phyloP scores from a whole-genome alignment of 2,888 invertebrate species.

The Cetonia aurata region DNA sequence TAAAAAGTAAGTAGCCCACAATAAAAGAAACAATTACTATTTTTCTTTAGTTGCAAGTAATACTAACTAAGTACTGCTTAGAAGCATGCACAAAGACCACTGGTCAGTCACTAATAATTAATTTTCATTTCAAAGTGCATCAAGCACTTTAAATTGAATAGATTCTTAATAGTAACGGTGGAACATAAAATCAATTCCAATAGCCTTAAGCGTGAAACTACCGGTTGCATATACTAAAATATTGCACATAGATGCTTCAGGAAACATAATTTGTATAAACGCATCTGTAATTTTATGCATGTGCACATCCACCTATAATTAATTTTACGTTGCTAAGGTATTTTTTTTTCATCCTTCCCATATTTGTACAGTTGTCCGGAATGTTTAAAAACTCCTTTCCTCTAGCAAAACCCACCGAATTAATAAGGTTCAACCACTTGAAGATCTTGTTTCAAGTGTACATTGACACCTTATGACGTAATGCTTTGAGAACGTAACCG shows the following conservation, averaged over 20 bases:
- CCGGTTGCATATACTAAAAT: too few relatives aligned
- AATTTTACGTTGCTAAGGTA: too few relatives aligned
- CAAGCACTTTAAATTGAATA: neutral
- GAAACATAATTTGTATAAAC: too few relatives aligned
- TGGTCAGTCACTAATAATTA: neutral
- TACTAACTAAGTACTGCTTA: too few relatives aligned
- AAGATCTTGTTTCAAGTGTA: conserved; percentile 8
- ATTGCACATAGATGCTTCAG: too few relatives aligned
- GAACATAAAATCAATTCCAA: conserved; percentile 1
- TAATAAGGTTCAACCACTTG: conserved; percentile 15
- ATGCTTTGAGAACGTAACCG: conserved; percentile 14
- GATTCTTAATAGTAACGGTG: neutral
- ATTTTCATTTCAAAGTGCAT: neutral
- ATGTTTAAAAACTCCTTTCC: too few relatives aligned
- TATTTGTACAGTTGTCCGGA: too few relatives aligned
- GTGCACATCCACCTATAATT: too few relatives aligned
- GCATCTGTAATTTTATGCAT: too few relatives aligned
- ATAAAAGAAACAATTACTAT: conserved; percentile 5
- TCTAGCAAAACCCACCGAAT: neutral
- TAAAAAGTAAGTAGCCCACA: too few relatives aligned
- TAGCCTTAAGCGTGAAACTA: neutral
- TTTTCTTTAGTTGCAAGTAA: conserved; percentile 1
- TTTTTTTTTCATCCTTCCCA: too few relatives aligned
- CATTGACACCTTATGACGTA: conserved; percentile 34
- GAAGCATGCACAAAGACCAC: too few relatives aligned